phyloP scores from a whole-genome alignment of 2,113 vertebrate genomes.

The Peromyscus leucopus region DNA sequence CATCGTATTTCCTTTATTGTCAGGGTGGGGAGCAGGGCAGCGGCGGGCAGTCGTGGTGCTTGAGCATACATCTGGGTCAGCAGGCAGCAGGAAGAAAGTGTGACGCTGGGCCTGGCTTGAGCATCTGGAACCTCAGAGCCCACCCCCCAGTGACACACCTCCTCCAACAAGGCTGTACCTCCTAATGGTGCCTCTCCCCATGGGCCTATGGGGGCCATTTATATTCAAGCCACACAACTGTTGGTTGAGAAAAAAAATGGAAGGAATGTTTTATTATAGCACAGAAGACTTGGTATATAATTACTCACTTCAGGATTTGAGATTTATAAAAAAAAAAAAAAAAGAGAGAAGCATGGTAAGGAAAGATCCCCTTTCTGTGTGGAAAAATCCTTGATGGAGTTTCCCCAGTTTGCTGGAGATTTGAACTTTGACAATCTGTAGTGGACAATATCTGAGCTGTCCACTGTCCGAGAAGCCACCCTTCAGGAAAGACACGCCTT shows the following conservation, averaged over 20 bases:
- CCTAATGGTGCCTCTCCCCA: background rate
- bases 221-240: background rate
- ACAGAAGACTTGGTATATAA: conserved; percentile 28
- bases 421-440: background rate
- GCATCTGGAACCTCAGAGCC: background rate
- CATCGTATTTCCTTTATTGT: conserved; percentile 17
- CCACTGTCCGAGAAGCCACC: background rate
- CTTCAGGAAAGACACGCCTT: background rate
- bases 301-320: conserved; percentile 40
- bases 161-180: background rate
- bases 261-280: conserved; percentile 69
- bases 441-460: background rate
- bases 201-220: background rate
- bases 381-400: conserved; percentile 62
- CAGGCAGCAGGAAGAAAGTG: background rate
- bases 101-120: background rate
- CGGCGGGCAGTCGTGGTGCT: no score
- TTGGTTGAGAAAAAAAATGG: conserved; percentile 43
- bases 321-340: conserved; percentile 49
- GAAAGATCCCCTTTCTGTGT: conserved; percentile 22
- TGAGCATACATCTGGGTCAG: background rate
- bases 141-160: background rate
- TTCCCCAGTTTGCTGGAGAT: background rate
- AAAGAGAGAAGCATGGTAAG: conserved; percentile 34
- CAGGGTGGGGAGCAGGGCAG: background rate